Conservation (phyloP, 2,797 vertebrate species). For the Phataginus tricuspis region DNA sequence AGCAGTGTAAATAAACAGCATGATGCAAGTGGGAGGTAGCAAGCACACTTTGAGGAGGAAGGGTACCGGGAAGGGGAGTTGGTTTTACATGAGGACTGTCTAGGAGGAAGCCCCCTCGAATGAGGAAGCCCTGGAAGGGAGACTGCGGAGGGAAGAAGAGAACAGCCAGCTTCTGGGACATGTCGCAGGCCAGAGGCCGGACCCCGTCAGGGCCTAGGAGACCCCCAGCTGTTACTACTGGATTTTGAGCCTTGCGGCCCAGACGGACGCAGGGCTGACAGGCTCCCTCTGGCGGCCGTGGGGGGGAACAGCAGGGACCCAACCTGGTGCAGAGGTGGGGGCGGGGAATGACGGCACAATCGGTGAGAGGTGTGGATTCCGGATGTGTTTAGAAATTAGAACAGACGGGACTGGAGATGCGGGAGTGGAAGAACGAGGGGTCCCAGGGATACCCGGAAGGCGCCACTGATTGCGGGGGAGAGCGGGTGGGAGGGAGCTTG, state of each 20-base stretch:
- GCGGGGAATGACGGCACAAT: background rate
- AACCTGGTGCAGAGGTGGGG: background rate
- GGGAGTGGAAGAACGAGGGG: background rate
- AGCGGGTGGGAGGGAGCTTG: background rate
- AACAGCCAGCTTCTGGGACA: too few species aligned
- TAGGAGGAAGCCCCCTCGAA: background rate
- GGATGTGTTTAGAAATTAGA: conserved; percentile 50
- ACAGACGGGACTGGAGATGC: background rate
- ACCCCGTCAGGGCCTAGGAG: background rate
- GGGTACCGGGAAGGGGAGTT: background rate
- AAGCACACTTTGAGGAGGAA: too few species aligned
- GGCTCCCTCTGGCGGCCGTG: background rate
- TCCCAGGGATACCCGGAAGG: background rate
- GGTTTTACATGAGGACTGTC: background rate
- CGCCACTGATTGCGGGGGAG: background rate
- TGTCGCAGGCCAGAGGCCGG: background rate
- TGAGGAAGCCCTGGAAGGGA: background rate
- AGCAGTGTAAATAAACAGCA: background rate
- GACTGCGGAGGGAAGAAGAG: too few species aligned
- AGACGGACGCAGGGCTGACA: background rate
- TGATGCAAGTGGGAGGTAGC: background rate
- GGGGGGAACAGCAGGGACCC: background rate
- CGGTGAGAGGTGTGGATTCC: conserved; percentile 4
- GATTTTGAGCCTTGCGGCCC: background rate
- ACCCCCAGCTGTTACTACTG: background rate